A percentile compares a stretch with the other conserved stretches of the same genome.
phyloP scores from a whole-genome alignment of 2,797 vertebrate species.

The Ctenopoma kingsleyae region DNA sequence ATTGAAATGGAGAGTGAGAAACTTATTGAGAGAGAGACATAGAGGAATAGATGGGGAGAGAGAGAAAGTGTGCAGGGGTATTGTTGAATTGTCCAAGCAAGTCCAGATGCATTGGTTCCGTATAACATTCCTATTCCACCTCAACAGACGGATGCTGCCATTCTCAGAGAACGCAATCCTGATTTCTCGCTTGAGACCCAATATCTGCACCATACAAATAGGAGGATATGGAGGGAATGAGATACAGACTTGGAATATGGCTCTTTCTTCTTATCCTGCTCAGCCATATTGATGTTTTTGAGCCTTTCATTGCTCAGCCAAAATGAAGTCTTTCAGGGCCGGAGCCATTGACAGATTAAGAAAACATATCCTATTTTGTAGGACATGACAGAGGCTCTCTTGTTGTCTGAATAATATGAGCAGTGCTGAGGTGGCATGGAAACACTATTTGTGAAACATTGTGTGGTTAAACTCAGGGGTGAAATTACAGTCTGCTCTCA shows the following conservation, averaged over 20 bases:
- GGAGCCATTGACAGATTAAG: conserved; percentile 80
- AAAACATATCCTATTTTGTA: conserved; percentile 80
- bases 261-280: conserved; percentile 83
- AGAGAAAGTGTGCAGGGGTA: conserved; percentile 60
- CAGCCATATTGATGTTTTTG: conserved; percentile 83
- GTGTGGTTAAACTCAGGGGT: conserved; percentile 60
- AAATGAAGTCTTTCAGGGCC: conserved; percentile 81
- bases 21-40: conserved; percentile 57
- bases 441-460: conserved; percentile 67
- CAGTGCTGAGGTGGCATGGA: conserved; percentile 71
- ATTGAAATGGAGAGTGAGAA: conserved; percentile 68
- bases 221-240: conserved; percentile 71
- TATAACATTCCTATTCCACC: conserved; percentile 83
- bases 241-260: conserved; percentile 76
- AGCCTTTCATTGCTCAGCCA: conserved; percentile 82
- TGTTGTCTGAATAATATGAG: conserved; percentile 81
- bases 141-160: conserved; percentile 65
- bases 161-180: conserved; percentile 66
- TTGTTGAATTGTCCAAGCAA: conserved; percentile 77
- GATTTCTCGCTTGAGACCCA: conserved; percentile 80
- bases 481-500: conserved; percentile 61
- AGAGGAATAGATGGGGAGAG: conserved; percentile 28
- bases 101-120: conserved; percentile 83
- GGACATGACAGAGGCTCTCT: conserved; percentile 72
- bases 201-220: conserved; percentile 85